Evolutionary conservation across 23 tunicate species (phyloP), one percentile per base, ranked within the genome.

Genomic region (Diplosoma virens): DNA sequence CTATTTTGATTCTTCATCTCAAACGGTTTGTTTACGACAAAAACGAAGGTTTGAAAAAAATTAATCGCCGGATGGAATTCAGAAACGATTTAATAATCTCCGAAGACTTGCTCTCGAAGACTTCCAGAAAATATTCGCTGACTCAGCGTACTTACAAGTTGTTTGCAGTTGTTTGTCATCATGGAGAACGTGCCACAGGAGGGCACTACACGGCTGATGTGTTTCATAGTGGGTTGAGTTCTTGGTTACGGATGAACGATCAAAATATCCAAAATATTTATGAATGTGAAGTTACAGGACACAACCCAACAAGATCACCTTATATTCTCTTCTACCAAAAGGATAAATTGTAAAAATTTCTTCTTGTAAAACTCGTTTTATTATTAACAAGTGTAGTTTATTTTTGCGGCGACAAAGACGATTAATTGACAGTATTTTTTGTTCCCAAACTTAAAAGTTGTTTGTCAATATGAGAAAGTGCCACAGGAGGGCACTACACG

Each of bases 161-260:
- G 1, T 90, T 90, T 79, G 97, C 97, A 66, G 97, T 90, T 61
- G 89, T 90, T 16, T 84, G 79, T 70, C 97, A 90, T 48, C 97
- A 90, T 65, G 97, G 97, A 27, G 87, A 90, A 33, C 73, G 72
- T 20, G 73, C 82, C 24, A 72, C 82, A 0, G 90, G 89, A 18
- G 97, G 97, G 17, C 97, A 90, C 58, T 90, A 90, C 55, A 37
- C 97, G 23, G 86, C 97, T 25, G 90, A 90, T 48, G 97, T 90
- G 32, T 90, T 75, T 33, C 97, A 90, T 41, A 86, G 78, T 55
- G 97, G 97, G 20, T 26, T 90, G 32, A 80, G 86, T 34, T 90
- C 90, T 3, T 90, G 97, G 97, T 73, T 90, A 16, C 82, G 97
- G n/a, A 90, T 90, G 32, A 90, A 90, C 58, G 97, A 90, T 59